phyloP scores from a whole-genome alignment of 2,113 vertebrate genomes.

The Chunga burmeisteri region DNA sequence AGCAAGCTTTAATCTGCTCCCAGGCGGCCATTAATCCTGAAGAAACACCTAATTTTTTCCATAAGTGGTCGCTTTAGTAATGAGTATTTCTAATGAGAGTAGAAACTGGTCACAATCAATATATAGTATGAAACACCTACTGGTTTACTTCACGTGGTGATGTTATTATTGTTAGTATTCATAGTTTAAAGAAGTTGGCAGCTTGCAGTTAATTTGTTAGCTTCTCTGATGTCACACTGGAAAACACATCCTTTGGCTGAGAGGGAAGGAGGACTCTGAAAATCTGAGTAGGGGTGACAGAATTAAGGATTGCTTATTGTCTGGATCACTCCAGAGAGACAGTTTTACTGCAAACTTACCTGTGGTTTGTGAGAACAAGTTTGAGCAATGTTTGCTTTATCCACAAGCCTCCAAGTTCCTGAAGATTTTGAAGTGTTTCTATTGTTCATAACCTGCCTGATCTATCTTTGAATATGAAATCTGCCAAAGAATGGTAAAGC shows the following conservation, averaged over 20 bases:
- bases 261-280: background rate
- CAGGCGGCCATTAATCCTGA: slow-evolving; percentile 23
- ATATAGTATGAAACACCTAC: background rate
- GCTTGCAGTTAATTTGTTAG: background rate
- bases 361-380: background rate
- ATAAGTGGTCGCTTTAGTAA: background rate
- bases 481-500: background rate
- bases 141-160: background rate
- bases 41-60: slow-evolving; percentile 1
- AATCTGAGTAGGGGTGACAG: background rate
- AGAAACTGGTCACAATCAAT: background rate
- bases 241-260: background rate
- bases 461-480: background rate
- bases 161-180: background rate
- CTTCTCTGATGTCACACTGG: background rate
- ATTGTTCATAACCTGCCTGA: background rate
- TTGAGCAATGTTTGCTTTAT: background rate
- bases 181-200: background rate
- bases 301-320: background rate
- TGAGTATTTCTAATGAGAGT: background rate
- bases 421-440: background rate
- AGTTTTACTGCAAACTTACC: background rate
- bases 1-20: slow-evolving; percentile 39
- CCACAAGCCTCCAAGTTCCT: background rate
- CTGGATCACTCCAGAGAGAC: background rate